Evolutionary conservation across 2,797 vertebrate species (phyloP), one percentile per base, ranked within the genome.

Genomic region (Girardinus metallicus): DNA sequence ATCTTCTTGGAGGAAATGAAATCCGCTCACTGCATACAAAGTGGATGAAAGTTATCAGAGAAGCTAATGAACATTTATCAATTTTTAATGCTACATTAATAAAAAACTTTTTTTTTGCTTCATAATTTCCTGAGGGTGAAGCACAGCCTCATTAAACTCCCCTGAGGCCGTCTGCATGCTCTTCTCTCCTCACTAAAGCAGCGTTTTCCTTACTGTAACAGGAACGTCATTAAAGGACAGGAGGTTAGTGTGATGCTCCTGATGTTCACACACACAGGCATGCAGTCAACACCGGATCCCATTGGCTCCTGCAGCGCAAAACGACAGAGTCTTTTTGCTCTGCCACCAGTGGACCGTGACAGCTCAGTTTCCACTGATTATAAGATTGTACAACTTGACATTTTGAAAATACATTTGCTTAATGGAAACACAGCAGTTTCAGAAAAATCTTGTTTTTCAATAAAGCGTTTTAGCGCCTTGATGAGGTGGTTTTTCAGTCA

Each of bases 41-140:
- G 84, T 87, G 82, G 89, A 84, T 75, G 81, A 80, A 89, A 89
- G 87, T 91, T 91, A 89, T 92, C 85, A 91, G 79, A 88, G 77
- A 90, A 90, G 89, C 83, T 91, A 93, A 94, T 93, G 91, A 93
- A 89, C 80, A 74, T 70, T 55, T 90, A 93, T 96, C 49, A 47
- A 94, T 93, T 94, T 94, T 94, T 94, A 94, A 94, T 92, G 83
- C 72, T 43, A 76, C 88, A 93, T 96, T 94, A 92, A 95, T 94
- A 93, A 93, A 90, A 70, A 43, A 90, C 84, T 93, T 92, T 93
- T 91, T 86, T 49, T 89, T 91, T 80, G 80, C 87, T 79, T 88
- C 74, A 74, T 88, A 70, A 90, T 92, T 93, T 92, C 90, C 87
- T 85, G 57, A 85, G 89, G 88, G 82, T 80, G 77, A 85, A 89